Percentiles rank a stretch among this genome's conserved stretches.
These are phyloP conservation scores for Dermochelys coriacea DNA, from an alignment of 2,797 vertebrate genomes.

Conservation along the genomic window DNA sequence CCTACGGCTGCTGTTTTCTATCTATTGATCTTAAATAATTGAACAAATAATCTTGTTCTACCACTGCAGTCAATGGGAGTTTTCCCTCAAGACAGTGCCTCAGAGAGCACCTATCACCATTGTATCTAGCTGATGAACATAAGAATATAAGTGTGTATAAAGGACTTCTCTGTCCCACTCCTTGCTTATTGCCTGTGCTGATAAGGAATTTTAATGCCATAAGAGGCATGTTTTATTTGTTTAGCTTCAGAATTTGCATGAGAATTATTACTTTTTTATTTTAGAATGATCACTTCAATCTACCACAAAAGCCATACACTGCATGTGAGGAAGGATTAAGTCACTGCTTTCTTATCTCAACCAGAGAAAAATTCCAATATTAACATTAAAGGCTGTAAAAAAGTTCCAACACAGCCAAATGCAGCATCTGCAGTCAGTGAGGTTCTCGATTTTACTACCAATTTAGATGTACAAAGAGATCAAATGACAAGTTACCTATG, in stretches of 20 bases:
- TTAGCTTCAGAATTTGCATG: neutral
- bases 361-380: neutral
- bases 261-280: neutral
- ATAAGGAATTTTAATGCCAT: neutral
- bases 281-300: neutral
- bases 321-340: neutral
- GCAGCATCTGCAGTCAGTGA: neutral
- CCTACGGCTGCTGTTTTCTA: neutral
- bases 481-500: neutral
- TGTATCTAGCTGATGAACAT: accelerated
- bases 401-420: neutral
- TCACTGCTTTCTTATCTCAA: neutral
- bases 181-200: neutral
- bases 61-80: neutral
- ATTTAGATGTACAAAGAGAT: neutral
- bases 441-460: neutral
- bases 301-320: neutral
- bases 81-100: neutral
- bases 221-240: neutral
- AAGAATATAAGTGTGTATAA: accelerated
- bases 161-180: neutral
- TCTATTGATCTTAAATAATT: neutral
- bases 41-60: accelerated
- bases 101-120: neutral
- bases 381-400: neutral